Conservation (phyloP, 2,888 invertebrate species). For the Rhyacophila evoluta region DNA sequence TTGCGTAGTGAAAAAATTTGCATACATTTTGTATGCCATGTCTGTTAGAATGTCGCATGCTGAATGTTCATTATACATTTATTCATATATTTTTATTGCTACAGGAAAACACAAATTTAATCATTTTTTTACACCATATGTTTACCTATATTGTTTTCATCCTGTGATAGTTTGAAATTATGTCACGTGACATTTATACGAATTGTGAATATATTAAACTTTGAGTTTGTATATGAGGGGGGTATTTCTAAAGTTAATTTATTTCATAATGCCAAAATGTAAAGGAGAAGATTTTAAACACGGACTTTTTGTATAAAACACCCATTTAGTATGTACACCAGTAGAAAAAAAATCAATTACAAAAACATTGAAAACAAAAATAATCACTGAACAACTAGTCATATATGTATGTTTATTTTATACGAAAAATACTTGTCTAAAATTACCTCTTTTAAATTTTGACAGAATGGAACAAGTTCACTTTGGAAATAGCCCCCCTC, state of each 20-base stretch:
- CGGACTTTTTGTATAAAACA: not conserved
- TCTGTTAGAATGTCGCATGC: not conserved
- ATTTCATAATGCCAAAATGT: no score
- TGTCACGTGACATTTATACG: not conserved
- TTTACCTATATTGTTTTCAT: not conserved
- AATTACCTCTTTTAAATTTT: no score
- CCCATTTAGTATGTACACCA: not conserved
- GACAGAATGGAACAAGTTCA: no score
- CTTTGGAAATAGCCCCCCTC: no score
- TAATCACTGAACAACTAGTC: no score
- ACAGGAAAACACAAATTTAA: constrained; percentile 16
- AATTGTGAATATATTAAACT: no score
- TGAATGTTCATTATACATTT: not conserved
- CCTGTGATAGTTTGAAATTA: not conserved
- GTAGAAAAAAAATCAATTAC: no score
- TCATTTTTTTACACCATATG: not conserved
- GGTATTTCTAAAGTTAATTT: not conserved
- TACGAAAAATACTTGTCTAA: no score
- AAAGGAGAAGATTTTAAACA: not conserved
- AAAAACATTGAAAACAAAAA: not conserved
- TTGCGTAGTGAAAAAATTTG: not conserved
- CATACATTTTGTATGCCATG: constrained; percentile 11
- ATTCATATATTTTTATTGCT: not conserved
- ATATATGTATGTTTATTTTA: no score
- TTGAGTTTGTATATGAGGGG: no score